Base-by-base conservation (phyloP, 2,113 vertebrate genomes). In the Sorex fumeus region DNA sequence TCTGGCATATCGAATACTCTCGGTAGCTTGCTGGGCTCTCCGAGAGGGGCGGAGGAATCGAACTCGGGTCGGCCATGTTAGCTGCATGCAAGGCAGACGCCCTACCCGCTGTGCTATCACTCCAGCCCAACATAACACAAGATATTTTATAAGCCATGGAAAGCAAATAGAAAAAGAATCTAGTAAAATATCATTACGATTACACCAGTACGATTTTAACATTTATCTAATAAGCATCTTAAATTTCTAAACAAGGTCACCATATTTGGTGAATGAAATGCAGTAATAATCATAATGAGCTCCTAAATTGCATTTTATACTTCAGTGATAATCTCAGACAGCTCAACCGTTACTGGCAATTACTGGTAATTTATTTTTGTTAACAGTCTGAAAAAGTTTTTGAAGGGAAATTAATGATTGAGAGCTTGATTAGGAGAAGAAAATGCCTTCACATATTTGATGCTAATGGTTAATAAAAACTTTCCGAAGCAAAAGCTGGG, bases 261-360 rank as follows among this genome's bases (percentile, higher is more conserved):
- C 78, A 70, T 88, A 93, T 93, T 96, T 67, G 92, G 74, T 76
- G 92, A 95, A 85, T 77, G 47, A 93, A 95, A 91, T 88, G 78
- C 50, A 95, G 89, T 89, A 85, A 93, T 94, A 91, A 94, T 93
- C 87, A 95, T 91, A 90, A 95, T 91, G 75, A 93, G 91, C 84
- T 91, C 94, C 82, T 94, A 96, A 96, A 95, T 90, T 96, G 60
- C 89, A 96, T 96, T 96, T 95, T 95, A 93, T 95, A 93, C 94
- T 95, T 90, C 94, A 95, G 67, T 86, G 94, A 90, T 87, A 94
- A 94, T 90, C 79, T 79, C 72, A 94, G 87, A 90, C 40, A 84
- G 92, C 93, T 91, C 96, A 96, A 30, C 89, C 16, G 0, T 86
- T 93, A 84, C 90, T 67, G 67, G 93, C 90, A 96, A 96, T 96